A percentile compares a stretch with the other conserved stretches of the same genome.
Evolutionary conservation across 2,113 vertebrate species (phyloP).

Genomic region (Tachysurus fulvidraco): DNA sequence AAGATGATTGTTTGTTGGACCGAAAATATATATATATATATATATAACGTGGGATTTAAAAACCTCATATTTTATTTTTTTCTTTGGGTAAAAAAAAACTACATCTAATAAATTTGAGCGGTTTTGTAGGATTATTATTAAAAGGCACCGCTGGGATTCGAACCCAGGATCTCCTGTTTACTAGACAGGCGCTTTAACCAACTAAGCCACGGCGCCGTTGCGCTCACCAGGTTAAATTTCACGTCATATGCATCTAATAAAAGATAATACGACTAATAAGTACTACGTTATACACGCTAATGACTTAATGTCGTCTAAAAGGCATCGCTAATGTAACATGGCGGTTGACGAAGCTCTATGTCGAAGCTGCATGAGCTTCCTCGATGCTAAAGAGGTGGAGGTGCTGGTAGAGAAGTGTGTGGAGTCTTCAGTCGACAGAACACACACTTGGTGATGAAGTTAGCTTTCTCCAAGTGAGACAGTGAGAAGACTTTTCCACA

Average conservation of each 20-base stretch:
- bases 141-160: slow-evolving; percentile 63
- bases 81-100: no score
- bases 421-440: slow-evolving; percentile 58
- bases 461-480: slow-evolving; percentile 46
- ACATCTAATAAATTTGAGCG: not conserved
- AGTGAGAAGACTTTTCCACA: slow-evolving; percentile 56
- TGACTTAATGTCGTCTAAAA: no score
- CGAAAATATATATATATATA: no score
- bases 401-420: slow-evolving; percentile 31
- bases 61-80: not conserved
- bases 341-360: not conserved
- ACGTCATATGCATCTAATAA: not conserved
- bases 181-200: slow-evolving; percentile 64
- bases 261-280: no score
- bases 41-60: no score
- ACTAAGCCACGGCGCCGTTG: slow-evolving; percentile 59
- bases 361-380: not conserved
- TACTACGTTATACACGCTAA: not conserved
- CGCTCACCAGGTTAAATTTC: not conserved
- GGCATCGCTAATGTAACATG: not conserved
- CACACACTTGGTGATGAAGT: slow-evolving; percentile 56
- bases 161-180: slow-evolving; percentile 64
- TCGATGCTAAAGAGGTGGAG: slow-evolving; percentile 32
- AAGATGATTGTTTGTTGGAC: no score
- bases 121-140: not conserved